Base-by-base conservation (phyloP, 2,888 invertebrate genomes). In the Drosophila percnosoma region DNA sequence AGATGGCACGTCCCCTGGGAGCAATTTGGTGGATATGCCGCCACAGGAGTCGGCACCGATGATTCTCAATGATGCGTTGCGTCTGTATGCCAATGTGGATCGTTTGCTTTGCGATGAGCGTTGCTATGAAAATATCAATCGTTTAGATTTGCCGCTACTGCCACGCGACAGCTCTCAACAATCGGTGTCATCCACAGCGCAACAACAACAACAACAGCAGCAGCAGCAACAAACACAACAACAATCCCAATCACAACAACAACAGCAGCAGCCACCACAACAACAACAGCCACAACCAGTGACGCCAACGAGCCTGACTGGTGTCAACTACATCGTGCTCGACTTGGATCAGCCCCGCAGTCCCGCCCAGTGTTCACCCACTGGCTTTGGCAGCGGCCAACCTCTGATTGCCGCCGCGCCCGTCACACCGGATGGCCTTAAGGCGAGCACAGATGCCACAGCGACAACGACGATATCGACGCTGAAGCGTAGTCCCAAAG, bases 271-370 rank as follows among this genome's bases (percentile, higher is more conserved):
- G 21, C 67, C 52, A n/a, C 67, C 52, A 24, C 55, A 29, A 15
- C 53, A 33, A 53, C 34, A 29, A 15, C 53, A 21, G 34, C 34
- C 21, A 45, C 82, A 84, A 31, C 90, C 86, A 1, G 64, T 76
- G 6, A 90, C 90, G 4, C 87, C 90, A 31, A 90, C 90, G 24
- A 87, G 89, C 29, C 31, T 73, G 2, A 53, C 80, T 2, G 78
- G 85, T 1, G 92, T 93, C 1, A 93, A 93, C 80, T 93, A 93
- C 54, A 93, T 93, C 59, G 91, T 93, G 2, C 78, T 93, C 2
- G 93, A 93, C 74, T 69, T 93, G 31, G 92, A 93, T 79, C 93
- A 93, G 38, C 91, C 92, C 2, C 89, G 90, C 0, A 92, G 91
- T 66, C 91, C 91, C 3, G 85, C 85, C 0, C 88, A 82, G 45